These are phyloP conservation scores for Scopus umbretta DNA, from an alignment of 2,113 vertebrate genomes.

Conservation along the genomic window DNA sequence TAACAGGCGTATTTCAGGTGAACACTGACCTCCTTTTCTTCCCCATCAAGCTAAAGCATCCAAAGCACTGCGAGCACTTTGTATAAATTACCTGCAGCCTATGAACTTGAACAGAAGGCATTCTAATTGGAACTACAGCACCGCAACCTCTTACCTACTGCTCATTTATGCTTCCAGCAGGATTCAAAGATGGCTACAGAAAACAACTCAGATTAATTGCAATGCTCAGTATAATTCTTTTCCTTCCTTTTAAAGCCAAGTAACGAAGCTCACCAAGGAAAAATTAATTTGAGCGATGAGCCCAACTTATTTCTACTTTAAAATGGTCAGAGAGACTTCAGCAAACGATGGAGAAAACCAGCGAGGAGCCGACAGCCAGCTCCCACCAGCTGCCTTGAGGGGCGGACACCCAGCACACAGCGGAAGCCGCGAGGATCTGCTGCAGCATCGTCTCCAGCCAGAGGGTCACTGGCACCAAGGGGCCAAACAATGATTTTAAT, in stretches of 20 bases:
- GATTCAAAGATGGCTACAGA: background rate
- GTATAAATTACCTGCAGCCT: background rate
- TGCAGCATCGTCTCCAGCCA: fast-evolving
- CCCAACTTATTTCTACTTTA: background rate
- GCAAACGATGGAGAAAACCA: background rate
- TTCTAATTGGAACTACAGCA: conserved; percentile 40
- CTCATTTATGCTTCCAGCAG: background rate
- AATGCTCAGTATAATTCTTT: background rate
- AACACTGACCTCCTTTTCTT: conserved; percentile 40
- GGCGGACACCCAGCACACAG: background rate
- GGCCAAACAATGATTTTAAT: fast-evolving
- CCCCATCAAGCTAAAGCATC: background rate
- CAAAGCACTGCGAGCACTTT: background rate
- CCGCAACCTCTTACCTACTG: background rate
- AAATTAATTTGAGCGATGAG: background rate
- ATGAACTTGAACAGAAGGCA: background rate
- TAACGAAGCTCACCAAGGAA: background rate
- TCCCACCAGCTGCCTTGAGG: background rate
- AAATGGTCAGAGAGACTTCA: background rate
- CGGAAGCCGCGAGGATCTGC: too few relatives aligned
- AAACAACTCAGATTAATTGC: background rate
- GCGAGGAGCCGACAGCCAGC: background rate
- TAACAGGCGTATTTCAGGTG: conserved; percentile 35
- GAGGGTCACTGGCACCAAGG: fast-evolving
- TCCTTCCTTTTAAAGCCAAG: background rate